Evolutionary conservation across 2,888 invertebrate genomes (phyloP).

Genomic region (Ypsolopha scabrella): DNA sequence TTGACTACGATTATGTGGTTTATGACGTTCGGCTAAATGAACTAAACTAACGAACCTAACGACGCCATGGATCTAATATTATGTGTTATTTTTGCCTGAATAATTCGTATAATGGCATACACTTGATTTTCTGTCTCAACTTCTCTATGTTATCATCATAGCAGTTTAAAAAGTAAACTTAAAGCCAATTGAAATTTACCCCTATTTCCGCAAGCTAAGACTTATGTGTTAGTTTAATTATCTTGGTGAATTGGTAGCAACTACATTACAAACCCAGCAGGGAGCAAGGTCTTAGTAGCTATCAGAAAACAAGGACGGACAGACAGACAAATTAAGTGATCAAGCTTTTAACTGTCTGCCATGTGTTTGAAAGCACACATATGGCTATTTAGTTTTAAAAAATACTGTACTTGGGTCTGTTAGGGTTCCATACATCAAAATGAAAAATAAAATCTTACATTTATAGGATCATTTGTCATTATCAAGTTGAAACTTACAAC

Average conservation of each 20-base stretch:
- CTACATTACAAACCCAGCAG: not conserved
- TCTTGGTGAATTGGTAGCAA: not conserved
- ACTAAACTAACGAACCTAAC: no score
- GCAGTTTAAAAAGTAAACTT: no score
- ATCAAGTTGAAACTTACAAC: conserved; percentile 33
- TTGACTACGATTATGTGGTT: conserved; percentile 2
- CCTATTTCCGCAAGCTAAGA: not conserved
- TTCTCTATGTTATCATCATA: no score
- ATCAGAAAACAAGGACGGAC: conserved; percentile 8
- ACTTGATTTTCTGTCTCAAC: no score
- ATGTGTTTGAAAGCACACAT: not conserved
- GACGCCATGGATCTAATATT: no score
- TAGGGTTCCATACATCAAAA: no score
- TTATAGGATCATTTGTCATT: conserved; percentile 13
- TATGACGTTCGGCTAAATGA: not conserved
- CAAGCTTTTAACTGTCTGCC: conserved; percentile 4
- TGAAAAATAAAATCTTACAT: not conserved
- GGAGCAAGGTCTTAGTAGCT: not conserved
- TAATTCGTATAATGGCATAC: no score
- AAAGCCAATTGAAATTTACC: not conserved
- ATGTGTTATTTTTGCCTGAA: no score
- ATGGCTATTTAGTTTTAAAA: no score
- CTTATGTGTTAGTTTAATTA: no score
- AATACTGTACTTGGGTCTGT: no score
- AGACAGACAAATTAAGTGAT: conserved; percentile 31